These are phyloP conservation scores for Thamnophis sirtalis DNA, from an alignment of 2,113 vertebrate genomes.

Conservation along the genomic window DNA sequence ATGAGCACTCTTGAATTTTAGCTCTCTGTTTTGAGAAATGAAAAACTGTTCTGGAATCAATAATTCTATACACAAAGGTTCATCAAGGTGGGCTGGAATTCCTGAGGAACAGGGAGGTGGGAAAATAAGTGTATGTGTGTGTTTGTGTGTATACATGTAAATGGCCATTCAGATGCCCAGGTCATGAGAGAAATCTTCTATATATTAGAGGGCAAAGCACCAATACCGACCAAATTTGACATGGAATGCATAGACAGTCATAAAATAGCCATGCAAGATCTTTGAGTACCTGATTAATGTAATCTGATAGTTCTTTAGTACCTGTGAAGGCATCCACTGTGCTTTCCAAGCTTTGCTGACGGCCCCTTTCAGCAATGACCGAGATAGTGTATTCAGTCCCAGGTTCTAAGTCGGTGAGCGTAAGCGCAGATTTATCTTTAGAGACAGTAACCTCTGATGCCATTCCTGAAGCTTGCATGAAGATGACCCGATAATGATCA, in stretches of 20 bases:
- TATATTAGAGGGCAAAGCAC: background rate
- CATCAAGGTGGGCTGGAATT: background rate
- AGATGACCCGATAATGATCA: slow-evolving; percentile 91
- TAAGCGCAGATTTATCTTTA: slow-evolving; percentile 75
- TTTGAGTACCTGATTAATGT: background rate
- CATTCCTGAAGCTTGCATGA: slow-evolving; percentile 83
- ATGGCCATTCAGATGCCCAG: background rate
- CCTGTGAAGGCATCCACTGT: slow-evolving; percentile 96
- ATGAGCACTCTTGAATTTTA: background rate
- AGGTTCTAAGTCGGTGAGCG: slow-evolving; percentile 84
- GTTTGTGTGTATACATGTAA: background rate
- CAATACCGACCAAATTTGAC: background rate
- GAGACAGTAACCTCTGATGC: slow-evolving; percentile 85
- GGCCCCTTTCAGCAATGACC: slow-evolving; percentile 85
- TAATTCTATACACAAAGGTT: background rate
- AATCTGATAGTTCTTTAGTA: slow-evolving; percentile 48
- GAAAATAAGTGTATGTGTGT: background rate
- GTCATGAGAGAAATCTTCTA: background rate
- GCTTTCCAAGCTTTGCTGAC: slow-evolving; percentile 87
- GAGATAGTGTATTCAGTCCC: slow-evolving; percentile 94
- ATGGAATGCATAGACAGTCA: background rate
- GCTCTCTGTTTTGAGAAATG: background rate
- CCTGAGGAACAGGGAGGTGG: background rate
- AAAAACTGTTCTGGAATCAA: background rate
- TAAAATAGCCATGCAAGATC: background rate